These are phyloP conservation scores for Gorsachius magnificus DNA, from an alignment of 2,797 vertebrate genomes.

Conservation along the genomic window DNA sequence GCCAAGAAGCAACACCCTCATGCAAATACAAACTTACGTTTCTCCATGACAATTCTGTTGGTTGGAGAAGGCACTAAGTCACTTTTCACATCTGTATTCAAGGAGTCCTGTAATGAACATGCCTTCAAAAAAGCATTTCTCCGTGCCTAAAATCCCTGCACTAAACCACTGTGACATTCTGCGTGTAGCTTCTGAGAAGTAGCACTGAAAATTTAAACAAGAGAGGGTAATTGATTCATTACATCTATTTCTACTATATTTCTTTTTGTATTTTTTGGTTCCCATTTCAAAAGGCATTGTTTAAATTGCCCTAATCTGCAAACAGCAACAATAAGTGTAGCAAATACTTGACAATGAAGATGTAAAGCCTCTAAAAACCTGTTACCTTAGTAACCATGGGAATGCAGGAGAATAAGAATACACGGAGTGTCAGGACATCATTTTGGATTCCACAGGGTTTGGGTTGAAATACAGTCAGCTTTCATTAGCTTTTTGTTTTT, in stretches of 20 bases:
- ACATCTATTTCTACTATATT: conserved; percentile 76
- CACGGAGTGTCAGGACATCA: conserved; percentile 76
- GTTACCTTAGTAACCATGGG: conserved; percentile 86
- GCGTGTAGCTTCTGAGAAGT: neutral
- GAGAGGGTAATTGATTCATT: conserved; percentile 64
- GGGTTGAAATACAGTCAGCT: conserved; percentile 83
- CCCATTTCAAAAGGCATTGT: conserved; percentile 76
- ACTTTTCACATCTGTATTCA: neutral
- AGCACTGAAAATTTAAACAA: conserved; percentile 1
- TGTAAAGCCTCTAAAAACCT: conserved; percentile 82
- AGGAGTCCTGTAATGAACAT: neutral
- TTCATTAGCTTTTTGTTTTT: conserved; percentile 83
- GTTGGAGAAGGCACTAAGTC: neutral
- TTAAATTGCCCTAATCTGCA: conserved; percentile 82
- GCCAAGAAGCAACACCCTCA: neutral
- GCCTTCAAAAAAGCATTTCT: neutral
- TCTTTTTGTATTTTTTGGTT: conserved; percentile 60
- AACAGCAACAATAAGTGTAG: conserved; percentile 81
- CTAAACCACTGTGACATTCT: neutral
- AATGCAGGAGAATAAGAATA: conserved; percentile 83
- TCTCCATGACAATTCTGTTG: neutral
- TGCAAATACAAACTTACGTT: neutral
- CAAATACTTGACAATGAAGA: conserved; percentile 86
- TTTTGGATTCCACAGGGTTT: conserved; percentile 77
- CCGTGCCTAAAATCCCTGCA: neutral